These are phyloP conservation scores for Dermatemys mawii DNA, from an alignment of 2,113 vertebrate genomes.

Conservation along the genomic window DNA sequence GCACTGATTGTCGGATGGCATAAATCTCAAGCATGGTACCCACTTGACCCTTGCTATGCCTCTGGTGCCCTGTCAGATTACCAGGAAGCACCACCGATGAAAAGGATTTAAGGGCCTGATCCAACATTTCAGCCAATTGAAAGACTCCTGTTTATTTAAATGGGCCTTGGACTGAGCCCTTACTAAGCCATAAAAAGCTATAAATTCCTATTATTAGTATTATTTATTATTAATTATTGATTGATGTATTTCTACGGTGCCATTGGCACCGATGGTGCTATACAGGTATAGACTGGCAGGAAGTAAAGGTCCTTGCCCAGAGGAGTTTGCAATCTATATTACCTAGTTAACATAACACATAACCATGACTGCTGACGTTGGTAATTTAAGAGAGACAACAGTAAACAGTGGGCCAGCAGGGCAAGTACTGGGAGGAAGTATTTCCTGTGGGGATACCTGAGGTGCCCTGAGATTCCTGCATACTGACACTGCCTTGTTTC, in stretches of 20 bases:
- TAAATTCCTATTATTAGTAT: fast-evolving
- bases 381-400: not conserved
- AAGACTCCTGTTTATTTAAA: not conserved
- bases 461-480: not conserved
- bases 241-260: not conserved
- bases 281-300: not conserved
- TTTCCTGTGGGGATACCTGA: fast-evolving
- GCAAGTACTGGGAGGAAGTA: fast-evolving
- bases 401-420: fast-evolving
- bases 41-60: not conserved
- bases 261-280: not conserved
- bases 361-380: fast-evolving
- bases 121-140: not conserved
- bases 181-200: fast-evolving
- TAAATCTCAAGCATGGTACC: not conserved
- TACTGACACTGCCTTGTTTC: not conserved
- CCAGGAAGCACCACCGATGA: not conserved
- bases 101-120: not conserved
- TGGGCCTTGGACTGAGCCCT: not conserved
- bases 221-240: not conserved
- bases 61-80: not conserved
- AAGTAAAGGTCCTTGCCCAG: not conserved
- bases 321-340: fast-evolving
- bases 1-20: not conserved
- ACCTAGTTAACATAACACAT: fast-evolving